Percentiles rank a stretch among this genome's conserved stretches.
Conservation (phyloP, 2,888 invertebrate genomes). For the Sisyra terminalis region DNA sequence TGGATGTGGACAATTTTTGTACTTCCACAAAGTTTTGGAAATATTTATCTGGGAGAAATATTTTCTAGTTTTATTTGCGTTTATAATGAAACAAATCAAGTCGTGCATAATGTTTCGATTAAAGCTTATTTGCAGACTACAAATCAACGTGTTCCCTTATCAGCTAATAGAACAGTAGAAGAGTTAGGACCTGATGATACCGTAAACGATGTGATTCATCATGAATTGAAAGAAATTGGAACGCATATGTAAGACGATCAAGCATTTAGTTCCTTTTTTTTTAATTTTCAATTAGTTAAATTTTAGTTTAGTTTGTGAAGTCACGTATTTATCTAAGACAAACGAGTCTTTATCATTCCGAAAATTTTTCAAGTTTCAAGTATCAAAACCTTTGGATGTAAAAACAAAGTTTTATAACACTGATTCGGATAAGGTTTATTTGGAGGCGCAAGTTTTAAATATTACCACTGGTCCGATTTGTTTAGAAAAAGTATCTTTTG, state of each 20-base stretch:
- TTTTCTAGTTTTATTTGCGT: slow-evolving; percentile 96
- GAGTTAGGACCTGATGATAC: slow-evolving; percentile 63
- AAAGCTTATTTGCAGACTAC: slow-evolving; percentile 93
- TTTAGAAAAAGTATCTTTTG: slow-evolving; percentile 84
- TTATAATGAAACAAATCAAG: slow-evolving; percentile 82
- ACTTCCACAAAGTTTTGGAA: slow-evolving; percentile 93
- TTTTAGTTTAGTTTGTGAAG: slow-evolving; percentile 84
- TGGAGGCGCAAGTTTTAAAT: slow-evolving; percentile 72
- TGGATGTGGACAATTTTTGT: slow-evolving; percentile 80
- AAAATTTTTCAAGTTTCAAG: slow-evolving; percentile 97
- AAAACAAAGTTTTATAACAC: slow-evolving; percentile 97
- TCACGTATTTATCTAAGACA: slow-evolving; percentile 67
- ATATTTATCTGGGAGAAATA: slow-evolving; percentile 94
- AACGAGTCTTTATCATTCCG: slow-evolving; percentile 71
- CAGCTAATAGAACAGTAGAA: slow-evolving; percentile 43
- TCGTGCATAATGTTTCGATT: slow-evolving; percentile 66
- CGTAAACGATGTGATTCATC: slow-evolving; percentile 88
- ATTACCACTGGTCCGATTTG: slow-evolving; percentile 85
- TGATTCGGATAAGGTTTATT: slow-evolving; percentile 59
- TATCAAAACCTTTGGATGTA: slow-evolving; percentile 93
- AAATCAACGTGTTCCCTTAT: slow-evolving; percentile 69
- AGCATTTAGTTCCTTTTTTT: no score
- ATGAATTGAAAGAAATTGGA: slow-evolving; percentile 98
- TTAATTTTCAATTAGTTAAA: slow-evolving; percentile 10
- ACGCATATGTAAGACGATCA: slow-evolving; percentile 92